phyloP scores from a whole-genome alignment of 2,113 vertebrate species.

The Xerus inauris region DNA sequence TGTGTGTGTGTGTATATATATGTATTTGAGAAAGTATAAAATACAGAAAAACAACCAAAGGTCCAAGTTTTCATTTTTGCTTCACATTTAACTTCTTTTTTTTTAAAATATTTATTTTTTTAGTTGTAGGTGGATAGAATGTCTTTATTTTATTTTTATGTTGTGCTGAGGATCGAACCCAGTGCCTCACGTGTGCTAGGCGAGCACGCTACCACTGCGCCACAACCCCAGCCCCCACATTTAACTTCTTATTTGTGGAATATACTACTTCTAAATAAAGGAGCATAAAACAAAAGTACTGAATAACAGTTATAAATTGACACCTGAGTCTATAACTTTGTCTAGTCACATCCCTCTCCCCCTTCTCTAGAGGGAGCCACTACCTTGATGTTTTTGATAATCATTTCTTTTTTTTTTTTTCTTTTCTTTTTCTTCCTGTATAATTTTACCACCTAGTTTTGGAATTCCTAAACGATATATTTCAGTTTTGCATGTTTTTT shows the following conservation, averaged over 20 bases:
- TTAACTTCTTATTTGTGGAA: not conserved
- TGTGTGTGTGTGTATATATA: no score
- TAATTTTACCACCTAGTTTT: slow-evolving; percentile 32
- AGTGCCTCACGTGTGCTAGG: no score
- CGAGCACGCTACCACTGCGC: no score
- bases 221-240: no score
- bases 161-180: no score
- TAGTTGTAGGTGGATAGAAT: no score
- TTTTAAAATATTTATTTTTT: no score
- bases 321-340: not conserved
- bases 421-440: no score
- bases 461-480: not conserved
- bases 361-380: not conserved
- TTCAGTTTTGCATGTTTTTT: slow-evolving; percentile 20
- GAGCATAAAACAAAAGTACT: not conserved
- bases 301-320: slow-evolving; percentile 16
- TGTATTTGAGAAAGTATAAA: not conserved
- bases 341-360: not conserved
- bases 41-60: not conserved
- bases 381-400: not conserved
- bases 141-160: no score
- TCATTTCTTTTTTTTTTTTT: not conserved
- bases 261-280: not conserved
- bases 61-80: slow-evolving; percentile 5
- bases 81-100: slow-evolving; percentile 5